Base-by-base conservation (phyloP, 2,888 invertebrate genomes). In the Drosophila rellima region DNA sequence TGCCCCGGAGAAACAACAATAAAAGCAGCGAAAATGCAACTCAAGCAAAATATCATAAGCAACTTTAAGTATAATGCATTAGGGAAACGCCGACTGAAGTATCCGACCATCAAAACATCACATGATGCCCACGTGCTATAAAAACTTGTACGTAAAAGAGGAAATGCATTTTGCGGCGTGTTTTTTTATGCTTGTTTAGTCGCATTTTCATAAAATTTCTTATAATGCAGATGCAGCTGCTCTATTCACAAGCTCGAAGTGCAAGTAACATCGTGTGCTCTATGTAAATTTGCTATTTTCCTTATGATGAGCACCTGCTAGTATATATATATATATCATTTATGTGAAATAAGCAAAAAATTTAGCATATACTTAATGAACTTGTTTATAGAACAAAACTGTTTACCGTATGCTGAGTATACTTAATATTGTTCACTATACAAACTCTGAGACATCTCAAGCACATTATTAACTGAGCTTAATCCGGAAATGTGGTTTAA, bases 21-120 rank as follows among this genome's bases (percentile, higher is more conserved):
- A 64, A 57, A 40, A 69, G 44, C 45, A 60, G 39, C 40, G 31
- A 37, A 56, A 57, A 61, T 56, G 59, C 57, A 66, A 67, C 56
- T 57, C 56, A 11, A 37, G 47, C 50, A 23, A 44, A 73, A 67
- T 59, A 40, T 33, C 52, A 78, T 57, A 77, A 66, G 65, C 47
- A 63, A 63, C 51, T 56, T 70, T 63, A 70, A 70, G 62, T 75
- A 57, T 64, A 61, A 70, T 61, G 70, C 66, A 64, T 60, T 42
- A 13, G 13, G 13, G 18, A 47, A 17, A 26, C 6, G 29, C 26
- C 17, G 51, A 52, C 62, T 50, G 18, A 56, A 48, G 39, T 40
- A 48, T 57, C 29, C 55, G 39, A 40, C 40, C 52, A 52, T 50
- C 64, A 61, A 47, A 61, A 55, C 52, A 52, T 68, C 42, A 44